A percentile compares a stretch with the other conserved stretches of the same genome.
These are phyloP conservation scores for Larimichthys crocea DNA, from an alignment of 2,113 vertebrate genomes.

Conservation along the genomic window DNA sequence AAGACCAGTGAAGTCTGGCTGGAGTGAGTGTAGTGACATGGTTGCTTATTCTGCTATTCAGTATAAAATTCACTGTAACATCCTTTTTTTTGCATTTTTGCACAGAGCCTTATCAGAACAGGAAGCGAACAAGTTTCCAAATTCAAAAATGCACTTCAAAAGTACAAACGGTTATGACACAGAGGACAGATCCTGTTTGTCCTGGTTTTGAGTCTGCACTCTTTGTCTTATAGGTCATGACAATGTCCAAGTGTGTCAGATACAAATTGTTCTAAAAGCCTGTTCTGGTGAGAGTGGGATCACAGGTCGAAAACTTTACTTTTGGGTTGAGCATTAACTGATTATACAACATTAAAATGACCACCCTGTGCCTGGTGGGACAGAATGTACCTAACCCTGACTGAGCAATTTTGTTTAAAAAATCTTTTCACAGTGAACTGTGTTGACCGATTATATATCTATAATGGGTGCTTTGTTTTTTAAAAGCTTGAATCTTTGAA, in stretches of 20 bases:
- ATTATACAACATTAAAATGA: neutral
- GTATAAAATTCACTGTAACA: neutral
- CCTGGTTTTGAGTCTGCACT: too few species aligned
- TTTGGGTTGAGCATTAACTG: neutral
- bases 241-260: neutral
- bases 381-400: neutral
- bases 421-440: neutral
- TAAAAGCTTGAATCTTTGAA: neutral
- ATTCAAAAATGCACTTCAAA: neutral
- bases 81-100: neutral
- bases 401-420: neutral
- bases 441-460: too few species aligned
- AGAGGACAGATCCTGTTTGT: neutral
- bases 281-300: neutral
- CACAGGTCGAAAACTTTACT: neutral
- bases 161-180: neutral
- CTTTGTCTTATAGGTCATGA: neutral
- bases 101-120: neutral
- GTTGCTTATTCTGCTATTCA: neutral
- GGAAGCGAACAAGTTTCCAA: neutral
- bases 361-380: neutral
- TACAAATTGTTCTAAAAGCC: neutral
- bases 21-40: neutral
- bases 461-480: neutral
- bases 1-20: conserved; percentile 3